Evolutionary conservation across 2,888 invertebrate genomes (phyloP).

Genomic region (Pediacus dermestoides): DNA sequence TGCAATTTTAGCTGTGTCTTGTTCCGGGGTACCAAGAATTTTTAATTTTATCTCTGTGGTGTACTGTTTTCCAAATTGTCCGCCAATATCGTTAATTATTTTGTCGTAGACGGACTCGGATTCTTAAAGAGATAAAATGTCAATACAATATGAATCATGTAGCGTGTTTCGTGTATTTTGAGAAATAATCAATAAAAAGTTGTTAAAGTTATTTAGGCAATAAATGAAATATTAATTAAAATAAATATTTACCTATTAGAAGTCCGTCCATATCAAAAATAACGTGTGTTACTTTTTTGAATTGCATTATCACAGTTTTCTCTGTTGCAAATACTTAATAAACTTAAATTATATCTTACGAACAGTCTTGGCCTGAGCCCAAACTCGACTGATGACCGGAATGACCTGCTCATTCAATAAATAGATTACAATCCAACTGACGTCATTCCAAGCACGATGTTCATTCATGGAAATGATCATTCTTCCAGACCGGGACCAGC

Average conservation of each 20-base stretch:
- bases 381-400: too few relatives aligned
- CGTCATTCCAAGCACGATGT: too few relatives aligned
- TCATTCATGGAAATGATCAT: too few relatives aligned
- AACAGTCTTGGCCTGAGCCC: too few relatives aligned
- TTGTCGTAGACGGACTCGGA: conserved; percentile 77
- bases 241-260: conserved; percentile 53
- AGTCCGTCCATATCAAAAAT: conserved; percentile 72
- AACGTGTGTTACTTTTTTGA: conserved; percentile 67
- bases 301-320: conserved; percentile 34
- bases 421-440: too few relatives aligned
- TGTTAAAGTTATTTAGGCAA: conserved; percentile 5
- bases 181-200: conserved; percentile 5
- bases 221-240: too few relatives aligned
- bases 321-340: too few relatives aligned
- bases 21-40: conserved; percentile 53
- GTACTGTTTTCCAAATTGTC: conserved; percentile 70
- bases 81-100: conserved; percentile 66
- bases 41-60: conserved; percentile 65
- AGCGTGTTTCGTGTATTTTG: too few relatives aligned
- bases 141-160: too few relatives aligned
- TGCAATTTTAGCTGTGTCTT: conserved; percentile 53
- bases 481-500: too few relatives aligned
- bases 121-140: conserved; percentile 54
- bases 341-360: too few relatives aligned
- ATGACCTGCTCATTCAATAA: too few relatives aligned